Percentiles rank a stretch among this genome's conserved stretches.
Evolutionary conservation across 2,888 invertebrate genomes (phyloP).

Genomic region (Carpatolechia fugitivella): DNA sequence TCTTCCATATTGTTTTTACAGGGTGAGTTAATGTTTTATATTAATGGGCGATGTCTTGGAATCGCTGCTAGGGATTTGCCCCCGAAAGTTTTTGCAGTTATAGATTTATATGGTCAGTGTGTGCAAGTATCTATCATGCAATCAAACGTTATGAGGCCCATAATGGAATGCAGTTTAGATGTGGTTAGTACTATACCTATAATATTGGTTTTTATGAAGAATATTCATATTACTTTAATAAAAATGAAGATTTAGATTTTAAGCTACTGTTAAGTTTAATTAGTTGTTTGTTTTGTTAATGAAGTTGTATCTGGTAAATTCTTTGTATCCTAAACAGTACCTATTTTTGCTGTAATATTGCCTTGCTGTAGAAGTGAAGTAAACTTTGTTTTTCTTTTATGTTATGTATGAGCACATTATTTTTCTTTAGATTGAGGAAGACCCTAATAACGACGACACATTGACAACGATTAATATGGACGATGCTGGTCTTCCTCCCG

Average conservation of each 20-base stretch:
- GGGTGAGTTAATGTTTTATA: constrained; percentile 91
- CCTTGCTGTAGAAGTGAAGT: no score
- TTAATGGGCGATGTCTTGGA: constrained; percentile 94
- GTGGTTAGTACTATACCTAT: constrained; percentile 44
- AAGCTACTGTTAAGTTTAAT: no score
- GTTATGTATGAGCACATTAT: no score
- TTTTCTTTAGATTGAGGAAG: constrained; percentile 45
- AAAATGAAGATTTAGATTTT: no score
- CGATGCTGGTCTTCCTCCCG: constrained; percentile 31
- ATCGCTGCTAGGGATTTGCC: constrained; percentile 91
- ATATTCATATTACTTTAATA: neutral
- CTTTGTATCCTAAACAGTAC: no score
- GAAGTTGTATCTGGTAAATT: no score
- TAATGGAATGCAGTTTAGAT: constrained; percentile 50
- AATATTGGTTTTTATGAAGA: neutral
- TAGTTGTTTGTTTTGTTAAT: no score
- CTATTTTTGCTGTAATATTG: no score
- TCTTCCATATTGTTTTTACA: constrained; percentile 58
- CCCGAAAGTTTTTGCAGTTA: constrained; percentile 90
- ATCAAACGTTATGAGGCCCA: constrained; percentile 44
- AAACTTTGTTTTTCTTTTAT: no score
- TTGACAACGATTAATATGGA: constrained; percentile 49
- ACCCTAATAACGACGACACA: constrained; percentile 57
- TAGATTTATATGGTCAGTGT: constrained; percentile 96
- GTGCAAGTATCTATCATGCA: constrained; percentile 87